These are phyloP conservation scores for Corvus hawaiiensis DNA, from an alignment of 2,113 vertebrate genomes.

Conservation along the genomic window DNA sequence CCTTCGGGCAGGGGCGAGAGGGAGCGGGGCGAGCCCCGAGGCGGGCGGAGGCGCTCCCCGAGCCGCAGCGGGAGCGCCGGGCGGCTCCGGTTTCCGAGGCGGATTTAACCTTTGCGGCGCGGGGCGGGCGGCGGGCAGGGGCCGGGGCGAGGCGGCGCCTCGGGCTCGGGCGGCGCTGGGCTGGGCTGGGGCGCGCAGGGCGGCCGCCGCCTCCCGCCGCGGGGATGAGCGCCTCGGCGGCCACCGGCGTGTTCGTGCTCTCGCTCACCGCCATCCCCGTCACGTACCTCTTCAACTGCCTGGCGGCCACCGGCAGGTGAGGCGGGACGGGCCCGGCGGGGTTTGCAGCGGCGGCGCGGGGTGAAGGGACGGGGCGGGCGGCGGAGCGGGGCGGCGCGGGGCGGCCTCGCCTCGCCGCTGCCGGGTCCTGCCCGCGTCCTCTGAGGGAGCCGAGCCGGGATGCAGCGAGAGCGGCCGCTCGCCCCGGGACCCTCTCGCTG, in stretches of 20 bases:
- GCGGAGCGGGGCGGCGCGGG: neutral
- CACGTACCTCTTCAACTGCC: slow-evolving; percentile 82
- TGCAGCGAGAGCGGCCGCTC: neutral
- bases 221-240: slow-evolving; percentile 83
- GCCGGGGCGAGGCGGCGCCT: neutral
- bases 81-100: slow-evolving; percentile 11
- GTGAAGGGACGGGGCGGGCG: neutral
- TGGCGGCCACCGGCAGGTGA: slow-evolving; percentile 79
- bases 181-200: neutral
- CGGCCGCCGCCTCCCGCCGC: neutral
- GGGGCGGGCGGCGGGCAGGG: neutral
- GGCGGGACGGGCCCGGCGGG: neutral
- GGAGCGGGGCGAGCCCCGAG: neutral
- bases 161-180: too few species aligned
- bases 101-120: neutral
- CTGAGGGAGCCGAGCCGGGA: neutral
- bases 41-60: neutral
- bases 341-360: neutral
- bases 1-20: neutral
- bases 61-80: neutral
- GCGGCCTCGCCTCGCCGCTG: neutral
- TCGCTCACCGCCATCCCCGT: slow-evolving; percentile 86
- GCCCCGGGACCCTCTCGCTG: neutral
- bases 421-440: neutral
- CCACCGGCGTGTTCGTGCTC: slow-evolving; percentile 86